Evolutionary conservation across 2,113 vertebrate species (phyloP).

Genomic region (Callipepla californica): DNA sequence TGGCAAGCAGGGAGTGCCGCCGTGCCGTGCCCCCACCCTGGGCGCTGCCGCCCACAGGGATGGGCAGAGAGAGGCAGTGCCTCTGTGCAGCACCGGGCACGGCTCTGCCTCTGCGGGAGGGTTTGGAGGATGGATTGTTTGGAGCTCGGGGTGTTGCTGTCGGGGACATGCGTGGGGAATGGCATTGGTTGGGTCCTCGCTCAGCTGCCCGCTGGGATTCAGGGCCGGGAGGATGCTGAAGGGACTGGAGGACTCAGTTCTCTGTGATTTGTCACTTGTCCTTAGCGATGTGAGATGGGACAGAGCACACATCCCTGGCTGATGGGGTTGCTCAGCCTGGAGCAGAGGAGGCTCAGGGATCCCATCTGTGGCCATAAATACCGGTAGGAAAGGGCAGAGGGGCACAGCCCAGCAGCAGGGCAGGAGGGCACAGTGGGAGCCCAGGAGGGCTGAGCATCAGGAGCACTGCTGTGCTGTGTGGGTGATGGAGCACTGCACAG

Average conservation of each 20-base stretch:
- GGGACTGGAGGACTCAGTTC: background rate
- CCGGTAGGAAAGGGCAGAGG: background rate
- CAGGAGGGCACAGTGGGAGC: background rate
- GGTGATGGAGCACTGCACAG: background rate
- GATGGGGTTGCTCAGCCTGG: background rate
- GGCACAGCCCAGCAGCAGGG: background rate
- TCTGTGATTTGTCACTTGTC: too few relatives aligned
- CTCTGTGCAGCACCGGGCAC: background rate
- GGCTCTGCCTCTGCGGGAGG: background rate
- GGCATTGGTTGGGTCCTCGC: background rate
- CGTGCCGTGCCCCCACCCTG: background rate
- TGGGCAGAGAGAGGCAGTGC: background rate
- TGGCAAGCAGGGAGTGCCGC: constrained; percentile 53
- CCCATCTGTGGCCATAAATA: background rate
- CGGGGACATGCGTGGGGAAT: accelerated
- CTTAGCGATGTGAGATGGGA: too few relatives aligned
- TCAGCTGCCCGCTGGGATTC: background rate
- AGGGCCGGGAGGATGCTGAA: background rate
- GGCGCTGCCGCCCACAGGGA: constrained; percentile 37
- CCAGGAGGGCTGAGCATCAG: background rate
- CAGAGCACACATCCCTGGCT: too few relatives aligned
- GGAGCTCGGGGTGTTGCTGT: accelerated
- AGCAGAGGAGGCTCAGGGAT: background rate
- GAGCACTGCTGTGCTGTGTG: too few relatives aligned
- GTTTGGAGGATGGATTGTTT: background rate